These are phyloP conservation scores for Ursus arctos DNA, from an alignment of 2,113 vertebrate genomes.

Conservation along the genomic window DNA sequence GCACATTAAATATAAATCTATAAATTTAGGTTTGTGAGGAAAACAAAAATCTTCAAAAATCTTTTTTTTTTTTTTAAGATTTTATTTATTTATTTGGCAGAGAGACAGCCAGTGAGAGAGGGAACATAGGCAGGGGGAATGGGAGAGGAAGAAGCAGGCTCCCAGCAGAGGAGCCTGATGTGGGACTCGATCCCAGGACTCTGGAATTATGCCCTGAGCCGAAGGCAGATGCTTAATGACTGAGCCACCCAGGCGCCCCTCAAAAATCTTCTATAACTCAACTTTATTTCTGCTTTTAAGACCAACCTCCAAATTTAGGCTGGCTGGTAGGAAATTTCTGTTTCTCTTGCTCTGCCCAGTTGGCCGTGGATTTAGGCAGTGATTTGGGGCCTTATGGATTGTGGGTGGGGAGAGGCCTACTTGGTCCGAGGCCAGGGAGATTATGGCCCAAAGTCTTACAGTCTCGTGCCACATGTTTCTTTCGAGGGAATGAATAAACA, in stretches of 20 bases:
- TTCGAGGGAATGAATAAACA: neutral
- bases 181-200: no score
- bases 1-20: neutral
- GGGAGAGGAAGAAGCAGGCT: no score
- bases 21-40: neutral
- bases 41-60: neutral
- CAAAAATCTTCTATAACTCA: no score
- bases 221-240: no score
- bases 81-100: no score
- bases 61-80: no score
- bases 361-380: rapidly evolving
- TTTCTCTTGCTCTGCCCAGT: neutral
- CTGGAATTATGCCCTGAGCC: no score
- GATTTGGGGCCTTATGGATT: neutral
- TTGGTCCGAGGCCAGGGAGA: neutral
- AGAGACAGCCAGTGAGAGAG: no score
- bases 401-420: neutral
- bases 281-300: neutral
- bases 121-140: no score
- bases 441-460: rapidly evolving
- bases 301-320: neutral
- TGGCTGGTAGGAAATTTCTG: neutral
- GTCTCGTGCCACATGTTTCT: neutral
- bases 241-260: neutral
- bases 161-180: no score